Conservation (phyloP, 2,113 vertebrate species). For the Dissostichus mawsoni region DNA sequence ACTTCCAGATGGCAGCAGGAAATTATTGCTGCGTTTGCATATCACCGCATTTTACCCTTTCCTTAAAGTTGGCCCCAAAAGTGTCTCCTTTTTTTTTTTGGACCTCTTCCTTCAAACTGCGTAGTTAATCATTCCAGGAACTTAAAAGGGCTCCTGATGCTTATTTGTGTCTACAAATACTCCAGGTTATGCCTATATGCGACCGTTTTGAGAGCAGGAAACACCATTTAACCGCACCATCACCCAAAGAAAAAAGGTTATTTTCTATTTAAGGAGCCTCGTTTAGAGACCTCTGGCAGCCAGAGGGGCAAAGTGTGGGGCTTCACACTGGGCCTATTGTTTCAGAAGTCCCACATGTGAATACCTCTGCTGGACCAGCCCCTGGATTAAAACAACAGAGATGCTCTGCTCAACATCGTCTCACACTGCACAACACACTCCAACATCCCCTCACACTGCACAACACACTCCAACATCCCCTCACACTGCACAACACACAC, state of each 20-base stretch:
- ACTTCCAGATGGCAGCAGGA: constrained; percentile 83
- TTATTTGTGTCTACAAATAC: constrained; percentile 52
- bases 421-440: constrained; percentile 55
- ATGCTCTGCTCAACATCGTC: constrained; percentile 71
- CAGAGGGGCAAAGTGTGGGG: constrained; percentile 68
- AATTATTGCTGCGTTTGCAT: constrained; percentile 78
- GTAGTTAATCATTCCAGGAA: constrained; percentile 45
- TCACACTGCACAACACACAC: constrained; percentile 42
- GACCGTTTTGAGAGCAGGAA: constrained; percentile 71
- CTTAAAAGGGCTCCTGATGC: constrained; percentile 41
- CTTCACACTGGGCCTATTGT: constrained; percentile 86
- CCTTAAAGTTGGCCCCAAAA: constrained; percentile 57
- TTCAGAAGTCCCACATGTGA: constrained; percentile 83
- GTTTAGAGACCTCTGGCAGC: constrained; percentile 76
- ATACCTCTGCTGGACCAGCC: constrained; percentile 74
- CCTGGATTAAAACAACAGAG: constrained; percentile 79
- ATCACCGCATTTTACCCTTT: constrained; percentile 63
- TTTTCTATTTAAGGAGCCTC: constrained; percentile 81
- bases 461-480: constrained; percentile 53
- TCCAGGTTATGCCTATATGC: constrained; percentile 15
- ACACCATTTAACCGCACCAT: constrained; percentile 67
- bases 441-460: constrained; percentile 59
- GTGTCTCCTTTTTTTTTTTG: constrained; percentile 44
- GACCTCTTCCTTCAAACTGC: constrained; percentile 31
- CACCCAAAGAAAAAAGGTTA: constrained; percentile 54